These are phyloP conservation scores for Galerucella nymphaeae DNA, from an alignment of 2,888 invertebrate species.

Conservation along the genomic window DNA sequence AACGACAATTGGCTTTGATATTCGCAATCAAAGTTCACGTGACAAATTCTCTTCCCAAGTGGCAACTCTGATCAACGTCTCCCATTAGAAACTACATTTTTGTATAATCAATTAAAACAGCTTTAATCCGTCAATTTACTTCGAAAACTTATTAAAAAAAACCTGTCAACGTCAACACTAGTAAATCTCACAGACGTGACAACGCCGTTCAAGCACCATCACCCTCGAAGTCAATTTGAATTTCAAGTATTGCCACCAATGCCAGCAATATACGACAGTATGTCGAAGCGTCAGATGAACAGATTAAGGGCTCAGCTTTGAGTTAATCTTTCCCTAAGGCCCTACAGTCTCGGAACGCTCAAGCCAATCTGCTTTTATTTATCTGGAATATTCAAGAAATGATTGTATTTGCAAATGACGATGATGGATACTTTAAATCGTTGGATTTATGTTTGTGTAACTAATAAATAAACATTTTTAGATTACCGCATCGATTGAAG, in stretches of 20 bases:
- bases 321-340: conserved; percentile 12
- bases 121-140: too few relatives aligned
- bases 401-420: conserved; percentile 3
- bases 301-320: conserved; percentile 16
- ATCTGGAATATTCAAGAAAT: conserved; percentile 16
- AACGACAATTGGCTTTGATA: too few relatives aligned
- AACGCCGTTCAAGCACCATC: conserved; percentile 8
- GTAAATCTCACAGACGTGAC: not conserved
- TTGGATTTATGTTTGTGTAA: not conserved
- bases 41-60: too few relatives aligned
- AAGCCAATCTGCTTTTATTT: conserved; percentile 6
- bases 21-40: too few relatives aligned
- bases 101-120: not conserved
- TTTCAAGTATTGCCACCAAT: conserved; percentile 19
- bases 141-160: not conserved
- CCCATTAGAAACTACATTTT: too few relatives aligned
- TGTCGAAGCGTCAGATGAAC: conserved; percentile 4
- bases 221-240: conserved; percentile 17
- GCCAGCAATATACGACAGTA: conserved; percentile 1
- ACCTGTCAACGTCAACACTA: not conserved
- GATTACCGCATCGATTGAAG: too few relatives aligned
- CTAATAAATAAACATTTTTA: not conserved
- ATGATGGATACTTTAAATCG: conserved; percentile 1
- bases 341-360: conserved; percentile 5
- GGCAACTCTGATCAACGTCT: too few relatives aligned